These are phyloP conservation scores for Lottia scabra DNA, from an alignment of 2,888 invertebrate genomes.

Conservation along the genomic window DNA sequence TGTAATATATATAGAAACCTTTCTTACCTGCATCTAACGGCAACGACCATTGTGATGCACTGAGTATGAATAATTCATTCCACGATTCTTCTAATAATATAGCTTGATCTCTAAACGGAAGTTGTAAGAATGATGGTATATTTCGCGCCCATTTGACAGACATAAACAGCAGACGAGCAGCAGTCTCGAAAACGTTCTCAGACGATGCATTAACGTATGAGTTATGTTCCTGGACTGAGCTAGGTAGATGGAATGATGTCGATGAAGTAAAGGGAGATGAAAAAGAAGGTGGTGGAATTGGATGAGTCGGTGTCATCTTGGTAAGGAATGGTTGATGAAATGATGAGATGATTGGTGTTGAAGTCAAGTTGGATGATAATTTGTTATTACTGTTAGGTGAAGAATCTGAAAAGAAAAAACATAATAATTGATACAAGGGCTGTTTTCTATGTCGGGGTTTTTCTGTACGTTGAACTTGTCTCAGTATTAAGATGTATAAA, in stretches of 20 bases:
- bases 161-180: constrained; percentile 80
- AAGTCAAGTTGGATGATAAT: not conserved
- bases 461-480: no score
- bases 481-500: no score
- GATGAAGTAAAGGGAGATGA: constrained; percentile 11
- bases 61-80: constrained; percentile 86
- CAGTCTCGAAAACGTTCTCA: constrained; percentile 68
- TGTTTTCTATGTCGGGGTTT: no score
- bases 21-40: constrained; percentile 79
- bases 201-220: constrained; percentile 20
- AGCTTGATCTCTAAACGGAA: constrained; percentile 80
- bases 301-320: constrained; percentile 8
- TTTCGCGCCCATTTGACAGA: constrained; percentile 85
- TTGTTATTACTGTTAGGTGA: constrained; percentile 1
- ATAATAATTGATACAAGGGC: no score
- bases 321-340: not conserved
- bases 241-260: not conserved
- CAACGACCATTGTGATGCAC: constrained; percentile 84
- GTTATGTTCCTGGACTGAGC: constrained; percentile 15
- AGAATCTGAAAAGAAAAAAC: constrained; percentile 12
- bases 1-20: no score
- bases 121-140: constrained; percentile 81
- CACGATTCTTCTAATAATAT: constrained; percentile 83
- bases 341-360: not conserved
- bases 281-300: not conserved